Conservation (phyloP, 2,797 vertebrate species). For the Lagorchestes hirsutus region DNA sequence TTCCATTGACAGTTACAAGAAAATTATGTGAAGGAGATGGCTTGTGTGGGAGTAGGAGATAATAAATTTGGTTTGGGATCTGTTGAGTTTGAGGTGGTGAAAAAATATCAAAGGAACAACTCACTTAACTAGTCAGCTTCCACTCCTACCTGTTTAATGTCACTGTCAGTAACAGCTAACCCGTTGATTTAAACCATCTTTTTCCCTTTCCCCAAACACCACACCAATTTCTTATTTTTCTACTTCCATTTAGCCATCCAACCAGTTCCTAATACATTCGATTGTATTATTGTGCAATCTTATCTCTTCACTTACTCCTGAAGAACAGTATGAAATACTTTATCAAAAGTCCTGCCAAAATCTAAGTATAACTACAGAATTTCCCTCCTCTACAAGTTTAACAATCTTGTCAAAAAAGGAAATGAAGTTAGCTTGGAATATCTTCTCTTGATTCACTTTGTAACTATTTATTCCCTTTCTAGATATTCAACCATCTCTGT, state of each 20-base stretch:
- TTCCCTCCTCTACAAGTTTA: not conserved
- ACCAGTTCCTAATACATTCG: not conserved
- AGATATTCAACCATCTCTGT: not conserved
- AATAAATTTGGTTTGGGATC: constrained; percentile 22
- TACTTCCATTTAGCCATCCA: not conserved
- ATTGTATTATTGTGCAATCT: not conserved
- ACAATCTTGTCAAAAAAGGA: not conserved
- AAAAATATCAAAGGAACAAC: not conserved
- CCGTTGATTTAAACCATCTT: not conserved
- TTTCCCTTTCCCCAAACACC: not conserved
- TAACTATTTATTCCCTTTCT: not conserved
- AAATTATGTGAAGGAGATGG: constrained; percentile 2
- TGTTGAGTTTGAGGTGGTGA: not conserved
- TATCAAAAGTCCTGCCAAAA: not conserved
- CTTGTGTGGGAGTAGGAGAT: not conserved
- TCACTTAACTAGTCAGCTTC: not conserved
- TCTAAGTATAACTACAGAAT: not conserved
- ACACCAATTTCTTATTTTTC: not conserved
- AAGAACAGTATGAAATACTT: not conserved
- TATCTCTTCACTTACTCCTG: not conserved
- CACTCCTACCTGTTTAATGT: not conserved
- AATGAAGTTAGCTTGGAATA: not conserved
- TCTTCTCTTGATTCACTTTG: not conserved
- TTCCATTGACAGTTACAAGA: constrained; percentile 15
- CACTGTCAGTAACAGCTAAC: not conserved